phyloP scores from a whole-genome alignment of 1,140 invertebrate genomes.

The Apis dorsata region DNA sequence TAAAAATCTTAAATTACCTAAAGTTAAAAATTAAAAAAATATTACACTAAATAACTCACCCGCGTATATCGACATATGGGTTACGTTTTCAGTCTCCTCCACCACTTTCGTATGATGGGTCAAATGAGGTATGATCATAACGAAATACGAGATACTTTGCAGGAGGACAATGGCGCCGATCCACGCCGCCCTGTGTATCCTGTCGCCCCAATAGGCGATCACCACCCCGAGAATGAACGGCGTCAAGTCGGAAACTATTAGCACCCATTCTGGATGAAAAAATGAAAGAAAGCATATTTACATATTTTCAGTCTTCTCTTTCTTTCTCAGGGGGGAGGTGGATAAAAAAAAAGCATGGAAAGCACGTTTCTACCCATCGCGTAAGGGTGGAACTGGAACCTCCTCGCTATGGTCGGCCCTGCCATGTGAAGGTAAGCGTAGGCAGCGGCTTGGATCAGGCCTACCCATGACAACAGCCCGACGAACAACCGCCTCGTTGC shows the following conservation, averaged over 20 bases:
- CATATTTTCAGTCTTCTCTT: too few relatives aligned
- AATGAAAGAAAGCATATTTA: too few relatives aligned
- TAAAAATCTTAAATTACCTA: too few relatives aligned
- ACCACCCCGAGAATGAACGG: slow-evolving; percentile 80
- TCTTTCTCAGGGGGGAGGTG: too few relatives aligned
- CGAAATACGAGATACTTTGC: slow-evolving; percentile 80
- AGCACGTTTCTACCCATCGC: slow-evolving; percentile 74
- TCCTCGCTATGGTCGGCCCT: slow-evolving; percentile 80
- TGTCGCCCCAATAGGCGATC: slow-evolving; percentile 82
- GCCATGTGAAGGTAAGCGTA: slow-evolving; percentile 82
- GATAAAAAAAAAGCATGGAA: too few relatives aligned
- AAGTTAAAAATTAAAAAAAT: too few relatives aligned
- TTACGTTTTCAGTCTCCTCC: slow-evolving; percentile 69
- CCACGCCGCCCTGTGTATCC: slow-evolving; percentile 82
- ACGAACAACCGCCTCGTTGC: slow-evolving; percentile 81
- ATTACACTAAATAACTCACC: slow-evolving; percentile 54
- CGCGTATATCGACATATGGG: slow-evolving; percentile 73
- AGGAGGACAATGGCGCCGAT: slow-evolving; percentile 81
- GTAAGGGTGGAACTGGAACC: slow-evolving; percentile 78
- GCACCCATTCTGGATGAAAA: slow-evolving; percentile 78
- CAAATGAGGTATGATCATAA: slow-evolving; percentile 82
- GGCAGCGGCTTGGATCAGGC: slow-evolving; percentile 80
- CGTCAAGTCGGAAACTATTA: slow-evolving; percentile 80
- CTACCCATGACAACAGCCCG: slow-evolving; percentile 79
- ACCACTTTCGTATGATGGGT: slow-evolving; percentile 72